phyloP scores from a whole-genome alignment of 1,140 invertebrate species.

The Nephotettix cincticeps region DNA sequence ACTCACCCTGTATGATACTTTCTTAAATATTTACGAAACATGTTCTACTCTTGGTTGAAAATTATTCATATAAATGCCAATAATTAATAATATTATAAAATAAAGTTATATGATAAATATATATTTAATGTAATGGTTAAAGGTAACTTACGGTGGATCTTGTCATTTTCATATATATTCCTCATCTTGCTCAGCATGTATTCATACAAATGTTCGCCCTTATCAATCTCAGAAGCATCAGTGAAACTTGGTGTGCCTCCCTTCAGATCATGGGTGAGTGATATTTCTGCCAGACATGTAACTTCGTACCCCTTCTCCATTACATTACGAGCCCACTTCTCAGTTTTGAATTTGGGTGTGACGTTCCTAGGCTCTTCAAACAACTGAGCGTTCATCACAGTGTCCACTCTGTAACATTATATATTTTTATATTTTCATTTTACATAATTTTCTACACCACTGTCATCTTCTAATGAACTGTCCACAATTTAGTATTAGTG shows the following conservation, averaged over 20 bases:
- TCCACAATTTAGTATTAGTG: too few relatives aligned
- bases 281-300: not conserved
- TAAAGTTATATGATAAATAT: too few relatives aligned
- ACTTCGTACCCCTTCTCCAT: constrained; percentile 5
- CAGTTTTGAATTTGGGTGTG: not conserved
- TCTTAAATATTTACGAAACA: too few relatives aligned
- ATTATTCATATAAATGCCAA: too few relatives aligned
- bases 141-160: not conserved
- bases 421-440: too few relatives aligned
- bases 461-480: too few relatives aligned
- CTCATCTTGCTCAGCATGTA: not conserved
- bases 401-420: not conserved
- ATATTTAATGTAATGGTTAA: too few relatives aligned
- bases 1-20: too few relatives aligned
- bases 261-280: not conserved
- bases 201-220: not conserved
- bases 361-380: not conserved
- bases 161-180: not conserved
- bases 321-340: not conserved
- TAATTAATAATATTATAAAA: too few relatives aligned
- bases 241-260: not conserved
- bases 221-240: not conserved
- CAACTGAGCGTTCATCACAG: not conserved
- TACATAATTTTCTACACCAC: too few relatives aligned
- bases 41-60: too few relatives aligned